These are phyloP conservation scores for Trichoplusia ni DNA, from an alignment of 1,140 invertebrate genomes.

Conservation along the genomic window DNA sequence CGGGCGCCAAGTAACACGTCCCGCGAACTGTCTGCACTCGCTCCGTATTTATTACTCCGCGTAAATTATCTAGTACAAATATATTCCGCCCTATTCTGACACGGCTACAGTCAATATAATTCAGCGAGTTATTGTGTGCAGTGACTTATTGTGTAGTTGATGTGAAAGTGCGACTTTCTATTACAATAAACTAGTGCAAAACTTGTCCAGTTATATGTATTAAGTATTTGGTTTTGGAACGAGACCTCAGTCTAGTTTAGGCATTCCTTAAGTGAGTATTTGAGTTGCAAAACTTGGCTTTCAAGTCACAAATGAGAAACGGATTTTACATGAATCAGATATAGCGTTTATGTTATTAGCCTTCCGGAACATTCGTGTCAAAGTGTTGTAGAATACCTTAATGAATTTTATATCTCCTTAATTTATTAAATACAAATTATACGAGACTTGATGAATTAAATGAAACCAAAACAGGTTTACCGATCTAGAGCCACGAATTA, in stretches of 20 bases:
- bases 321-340: no score
- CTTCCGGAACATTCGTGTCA: no score
- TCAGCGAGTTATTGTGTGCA: conserved; percentile 13
- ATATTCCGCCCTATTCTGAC: conserved; percentile 38
- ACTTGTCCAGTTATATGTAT: conserved; percentile 22
- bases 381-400: no score
- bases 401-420: no score
- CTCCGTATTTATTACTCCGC: background rate
- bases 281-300: no score
- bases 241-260: conserved; percentile 3
- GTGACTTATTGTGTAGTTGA: conserved; percentile 45
- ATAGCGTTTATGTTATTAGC: no score
- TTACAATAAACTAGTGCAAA: conserved; percentile 44
- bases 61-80: conserved; percentile 41
- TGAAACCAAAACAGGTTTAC: no score
- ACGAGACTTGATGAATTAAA: no score
- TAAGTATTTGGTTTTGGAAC: conserved; percentile 16
- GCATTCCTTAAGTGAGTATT: background rate
- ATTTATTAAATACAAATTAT: no score
- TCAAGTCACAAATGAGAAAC: no score
- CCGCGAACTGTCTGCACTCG: background rate
- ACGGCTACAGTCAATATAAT: conserved; percentile 28
- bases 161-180: conserved; percentile 62
- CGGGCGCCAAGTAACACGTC: background rate
- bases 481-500: no score